Base-by-base conservation (phyloP, 2,797 vertebrate species). In the Pogoniulus pusillus region DNA sequence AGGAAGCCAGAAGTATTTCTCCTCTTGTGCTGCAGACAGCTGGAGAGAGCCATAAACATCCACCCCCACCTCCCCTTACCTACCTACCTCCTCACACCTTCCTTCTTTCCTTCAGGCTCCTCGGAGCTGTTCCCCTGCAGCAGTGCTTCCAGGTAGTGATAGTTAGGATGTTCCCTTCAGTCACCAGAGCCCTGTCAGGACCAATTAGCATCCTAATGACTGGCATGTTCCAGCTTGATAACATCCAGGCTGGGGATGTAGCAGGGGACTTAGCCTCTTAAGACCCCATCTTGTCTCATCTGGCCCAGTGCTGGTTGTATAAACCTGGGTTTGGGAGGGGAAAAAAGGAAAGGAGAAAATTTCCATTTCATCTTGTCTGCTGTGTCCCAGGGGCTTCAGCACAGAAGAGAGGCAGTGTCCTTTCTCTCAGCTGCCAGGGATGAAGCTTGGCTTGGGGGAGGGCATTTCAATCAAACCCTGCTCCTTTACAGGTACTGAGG, bases 161-260 rank as follows among this genome's bases (percentile, higher is more conserved):
- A 91, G 84, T 81, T 70, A 53, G 75, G 85, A 93, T 89, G 71
- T 83, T 89, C 75, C 7, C 71, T 93, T 93, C 62, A 82, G 92
- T 92, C 93, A 86, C 92, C 84, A 89, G 91, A 87, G 84, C 53
- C 79, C 92, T 96, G 93, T 90, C 94, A 94, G 83, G 91, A 71
- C 85, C 94, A 96, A 93, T 96, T 96, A 96, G 74, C 84, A 93
- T 96, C 93, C 81, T 81, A 90, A 91, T 95, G 96, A 95, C 81
- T 96, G 96, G 87, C 92, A 47, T 43, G 75, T 90, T 83, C 90
- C 83, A 63, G 94, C 89, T 85, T 95, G 91, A 57, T 73, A 90
- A 16, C 19, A 47, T 35, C 79, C 71, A 81, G n/a, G 30, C 53
- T 81, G 47, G 91, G 72, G 68, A 43, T 54, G 49, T 65, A 55